phyloP scores from a whole-genome alignment of 2,888 invertebrate species.

The Polia nebulosa region DNA sequence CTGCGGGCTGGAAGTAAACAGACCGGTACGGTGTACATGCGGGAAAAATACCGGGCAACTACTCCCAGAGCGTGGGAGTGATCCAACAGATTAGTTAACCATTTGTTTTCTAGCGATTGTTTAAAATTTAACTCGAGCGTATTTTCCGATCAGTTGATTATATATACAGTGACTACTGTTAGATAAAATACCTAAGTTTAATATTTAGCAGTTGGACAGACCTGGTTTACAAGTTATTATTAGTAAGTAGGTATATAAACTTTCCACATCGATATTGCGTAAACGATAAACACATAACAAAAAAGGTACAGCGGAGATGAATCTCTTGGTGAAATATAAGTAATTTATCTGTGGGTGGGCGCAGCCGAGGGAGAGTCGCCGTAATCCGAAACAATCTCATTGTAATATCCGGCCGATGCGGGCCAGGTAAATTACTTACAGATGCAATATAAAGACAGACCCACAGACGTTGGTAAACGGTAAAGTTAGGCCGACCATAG shows the following conservation, averaged over 20 bases:
- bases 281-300: conserved; percentile 5
- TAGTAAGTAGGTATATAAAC: too few relatives aligned
- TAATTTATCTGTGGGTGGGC: conserved; percentile 27
- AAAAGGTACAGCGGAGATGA: conserved; percentile 21
- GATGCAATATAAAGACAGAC: conserved; percentile 19
- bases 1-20: conserved; percentile 6
- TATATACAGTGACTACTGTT: not conserved
- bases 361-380: conserved; percentile 20
- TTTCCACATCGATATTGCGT: not conserved
- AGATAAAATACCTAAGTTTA: not conserved
- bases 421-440: conserved; percentile 17
- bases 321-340: conserved; percentile 5
- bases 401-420: conserved; percentile 54
- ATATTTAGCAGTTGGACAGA: not conserved
- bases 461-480: not conserved
- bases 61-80: not conserved
- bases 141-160: not conserved
- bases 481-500: too few relatives aligned
- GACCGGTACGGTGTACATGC: conserved; percentile 3
- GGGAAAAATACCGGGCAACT: conserved; percentile 1
- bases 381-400: conserved; percentile 52
- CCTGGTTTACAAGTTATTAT: not conserved
- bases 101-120: not conserved
- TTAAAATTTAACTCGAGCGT: not conserved
- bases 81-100: not conserved